Evolutionary conservation across 2,113 vertebrate species (phyloP).

Genomic region (Salvator merianae): DNA sequence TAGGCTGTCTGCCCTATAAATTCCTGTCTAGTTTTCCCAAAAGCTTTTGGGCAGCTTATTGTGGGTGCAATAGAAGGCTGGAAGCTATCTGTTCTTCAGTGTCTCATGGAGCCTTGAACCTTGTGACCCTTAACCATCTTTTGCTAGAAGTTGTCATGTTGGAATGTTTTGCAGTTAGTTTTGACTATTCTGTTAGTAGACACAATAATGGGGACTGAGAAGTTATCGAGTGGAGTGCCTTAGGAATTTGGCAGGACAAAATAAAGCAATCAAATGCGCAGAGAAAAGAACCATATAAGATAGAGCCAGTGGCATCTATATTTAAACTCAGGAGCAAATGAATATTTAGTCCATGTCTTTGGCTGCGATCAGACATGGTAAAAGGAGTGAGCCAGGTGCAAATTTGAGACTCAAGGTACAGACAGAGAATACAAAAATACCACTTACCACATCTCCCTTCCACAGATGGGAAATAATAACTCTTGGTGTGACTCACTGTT

Average conservation of each 20-base stretch:
- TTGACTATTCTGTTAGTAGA: constrained; percentile 58
- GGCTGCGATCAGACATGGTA: too few species aligned
- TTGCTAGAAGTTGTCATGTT: background rate
- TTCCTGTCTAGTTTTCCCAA: background rate
- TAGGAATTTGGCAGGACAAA: too few species aligned
- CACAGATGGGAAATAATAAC: too few species aligned
- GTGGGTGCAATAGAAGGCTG: background rate
- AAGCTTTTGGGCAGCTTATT: background rate
- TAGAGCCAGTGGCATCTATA: constrained; percentile 39
- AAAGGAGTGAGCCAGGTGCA: too few species aligned
- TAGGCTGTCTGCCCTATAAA: background rate
- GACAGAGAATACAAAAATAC: too few species aligned
- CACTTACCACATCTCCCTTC: too few species aligned
- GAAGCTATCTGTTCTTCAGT: background rate
- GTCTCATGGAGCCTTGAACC: background rate
- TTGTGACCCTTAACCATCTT: background rate
- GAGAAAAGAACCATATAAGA: constrained; percentile 50
- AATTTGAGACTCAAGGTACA: too few species aligned
- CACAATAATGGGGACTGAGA: constrained; percentile 39
- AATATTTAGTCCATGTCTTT: too few species aligned
- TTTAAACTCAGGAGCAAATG: constrained; percentile 58
- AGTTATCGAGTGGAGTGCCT: too few species aligned
- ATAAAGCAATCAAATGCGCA: constrained; percentile 48
- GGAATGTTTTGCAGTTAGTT: constrained; percentile 55
- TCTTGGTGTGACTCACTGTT: too few species aligned